Percentiles rank a stretch among this genome's conserved stretches.
These are phyloP conservation scores for Blomia tropicalis DNA, from an alignment of 2,888 invertebrate species.

Conservation along the genomic window DNA sequence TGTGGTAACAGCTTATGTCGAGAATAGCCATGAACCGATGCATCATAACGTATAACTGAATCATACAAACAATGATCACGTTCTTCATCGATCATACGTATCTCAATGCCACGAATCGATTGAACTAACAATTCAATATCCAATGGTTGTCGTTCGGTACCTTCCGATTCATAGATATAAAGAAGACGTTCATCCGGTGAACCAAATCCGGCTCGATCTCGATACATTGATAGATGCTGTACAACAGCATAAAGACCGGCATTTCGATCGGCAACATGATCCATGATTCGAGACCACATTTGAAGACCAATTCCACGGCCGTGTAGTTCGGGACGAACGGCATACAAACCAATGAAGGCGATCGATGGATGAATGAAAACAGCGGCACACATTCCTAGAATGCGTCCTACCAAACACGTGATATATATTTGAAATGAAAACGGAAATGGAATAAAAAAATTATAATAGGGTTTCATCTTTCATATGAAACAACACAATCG, in stretches of 20 bases:
- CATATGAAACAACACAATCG: too few relatives aligned
- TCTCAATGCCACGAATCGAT: not conserved
- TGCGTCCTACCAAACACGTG: conserved; percentile 24
- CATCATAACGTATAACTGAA: conserved; percentile 20
- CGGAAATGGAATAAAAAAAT: not conserved
- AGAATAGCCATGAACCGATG: conserved; percentile 13
- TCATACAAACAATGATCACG: too few relatives aligned
- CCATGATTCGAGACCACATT: conserved; percentile 28
- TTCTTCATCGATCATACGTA: not conserved
- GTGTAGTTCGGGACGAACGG: conserved; percentile 27
- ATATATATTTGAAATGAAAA: not conserved
- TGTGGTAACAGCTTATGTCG: conserved; percentile 17
- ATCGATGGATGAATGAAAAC: conserved; percentile 26
- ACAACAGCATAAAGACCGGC: conserved; percentile 30
- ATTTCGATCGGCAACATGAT: conserved; percentile 28
- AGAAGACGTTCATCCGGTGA: conserved; percentile 13
- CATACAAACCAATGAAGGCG: conserved; percentile 30
- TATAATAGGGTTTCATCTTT: not conserved
- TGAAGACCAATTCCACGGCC: conserved; percentile 28
- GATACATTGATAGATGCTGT: conserved; percentile 27
- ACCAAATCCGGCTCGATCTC: conserved; percentile 26
- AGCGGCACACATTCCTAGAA: conserved; percentile 29
- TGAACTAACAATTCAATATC: conserved; percentile 4
- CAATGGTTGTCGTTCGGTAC: not conserved
- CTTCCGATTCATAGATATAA: conserved; percentile 18